Conservation (phyloP, 2,888 invertebrate genomes). For the Agrotis puta region DNA sequence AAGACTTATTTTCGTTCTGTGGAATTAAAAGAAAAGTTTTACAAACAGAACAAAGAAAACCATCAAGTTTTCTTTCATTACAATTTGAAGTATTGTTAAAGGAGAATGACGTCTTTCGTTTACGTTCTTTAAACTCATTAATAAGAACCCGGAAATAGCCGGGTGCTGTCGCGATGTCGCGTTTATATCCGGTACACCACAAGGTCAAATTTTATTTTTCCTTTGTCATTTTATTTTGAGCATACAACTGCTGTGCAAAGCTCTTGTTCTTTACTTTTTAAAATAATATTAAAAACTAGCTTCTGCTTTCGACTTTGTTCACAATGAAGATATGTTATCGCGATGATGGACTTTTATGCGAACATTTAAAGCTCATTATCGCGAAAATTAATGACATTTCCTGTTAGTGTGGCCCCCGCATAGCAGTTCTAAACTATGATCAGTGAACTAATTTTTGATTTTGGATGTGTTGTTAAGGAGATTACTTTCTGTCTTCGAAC, state of each 20-base stretch:
- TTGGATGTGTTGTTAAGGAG: too few relatives aligned
- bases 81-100: not conserved
- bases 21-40: not conserved
- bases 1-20: not conserved
- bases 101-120: not conserved
- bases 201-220: slow-evolving; percentile 31
- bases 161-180: slow-evolving; percentile 25
- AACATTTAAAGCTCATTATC: too few relatives aligned
- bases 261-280: not conserved
- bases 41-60: not conserved
- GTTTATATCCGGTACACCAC: slow-evolving; percentile 6
- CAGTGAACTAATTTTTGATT: too few relatives aligned
- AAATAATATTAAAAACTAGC: not conserved
- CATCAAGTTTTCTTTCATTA: too few relatives aligned
- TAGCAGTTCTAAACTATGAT: too few relatives aligned
- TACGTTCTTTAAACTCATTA: slow-evolving; percentile 21
- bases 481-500: too few relatives aligned
- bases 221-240: slow-evolving; percentile 28
- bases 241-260: not conserved
- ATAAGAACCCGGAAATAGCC: not conserved
- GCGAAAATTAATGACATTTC: too few relatives aligned
- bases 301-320: too few relatives aligned
- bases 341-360: too few relatives aligned
- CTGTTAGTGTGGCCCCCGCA: too few relatives aligned
- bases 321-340: too few relatives aligned